phyloP scores from a whole-genome alignment of 1,140 invertebrate genomes.

The Linepithema humile region DNA sequence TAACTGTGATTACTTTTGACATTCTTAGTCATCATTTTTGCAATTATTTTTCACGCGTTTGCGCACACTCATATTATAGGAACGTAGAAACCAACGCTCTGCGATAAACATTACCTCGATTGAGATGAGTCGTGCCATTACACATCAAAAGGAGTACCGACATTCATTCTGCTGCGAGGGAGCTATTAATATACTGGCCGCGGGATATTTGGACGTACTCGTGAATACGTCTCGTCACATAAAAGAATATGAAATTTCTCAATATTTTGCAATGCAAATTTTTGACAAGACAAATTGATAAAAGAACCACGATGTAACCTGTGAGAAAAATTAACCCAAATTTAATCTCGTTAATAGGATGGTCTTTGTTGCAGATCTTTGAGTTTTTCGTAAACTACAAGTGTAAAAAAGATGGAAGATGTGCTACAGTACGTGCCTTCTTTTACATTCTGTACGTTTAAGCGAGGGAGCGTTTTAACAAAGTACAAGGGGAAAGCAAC shows the following conservation, averaged over 20 bases:
- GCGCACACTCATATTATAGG: neutral
- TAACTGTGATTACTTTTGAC: constrained; percentile 20
- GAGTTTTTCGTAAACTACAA: neutral
- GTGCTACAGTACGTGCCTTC: neutral
- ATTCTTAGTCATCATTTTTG: neutral
- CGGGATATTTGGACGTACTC: constrained; percentile 5
- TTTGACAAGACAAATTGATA: neutral
- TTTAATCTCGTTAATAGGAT: neutral
- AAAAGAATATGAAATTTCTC: neutral
- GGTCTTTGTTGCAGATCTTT: neutral
- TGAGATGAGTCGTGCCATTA: neutral
- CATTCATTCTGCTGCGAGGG: neutral
- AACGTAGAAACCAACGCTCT: neutral
- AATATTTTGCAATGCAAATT: neutral
- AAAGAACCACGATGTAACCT: no score
- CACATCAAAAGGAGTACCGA: constrained; percentile 7
- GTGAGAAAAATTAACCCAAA: neutral
- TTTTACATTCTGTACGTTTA: constrained; percentile 1
- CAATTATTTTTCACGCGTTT: neutral
- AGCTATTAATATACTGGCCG: neutral
- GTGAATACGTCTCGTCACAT: neutral
- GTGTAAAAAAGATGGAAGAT: neutral
- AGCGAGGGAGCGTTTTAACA: constrained; percentile 58
- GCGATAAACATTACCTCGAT: neutral
- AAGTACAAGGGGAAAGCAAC: constrained; percentile 36